Evolutionary conservation across 2,113 vertebrate genomes (phyloP).

Genomic region (Ceyx melanurus): DNA sequence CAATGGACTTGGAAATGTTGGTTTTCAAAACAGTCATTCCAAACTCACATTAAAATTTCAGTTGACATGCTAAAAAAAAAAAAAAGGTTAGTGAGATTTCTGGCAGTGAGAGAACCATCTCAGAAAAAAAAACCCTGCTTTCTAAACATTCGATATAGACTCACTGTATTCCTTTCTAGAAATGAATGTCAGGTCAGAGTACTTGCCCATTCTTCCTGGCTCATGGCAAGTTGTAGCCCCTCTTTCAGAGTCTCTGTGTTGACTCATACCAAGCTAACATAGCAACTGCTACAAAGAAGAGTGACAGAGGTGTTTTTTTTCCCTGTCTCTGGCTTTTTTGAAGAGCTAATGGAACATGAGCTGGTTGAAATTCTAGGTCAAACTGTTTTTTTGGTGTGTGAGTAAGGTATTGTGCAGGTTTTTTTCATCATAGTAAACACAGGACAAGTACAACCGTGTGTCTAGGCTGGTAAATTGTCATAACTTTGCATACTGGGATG

Average conservation of each 20-base stretch:
- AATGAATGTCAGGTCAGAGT: background rate
- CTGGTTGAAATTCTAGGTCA: background rate
- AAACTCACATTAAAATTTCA: background rate
- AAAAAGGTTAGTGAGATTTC: background rate
- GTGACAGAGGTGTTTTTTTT: background rate
- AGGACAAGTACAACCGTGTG: slow-evolving; percentile 4
- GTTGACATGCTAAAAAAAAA: background rate
- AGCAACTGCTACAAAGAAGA: background rate
- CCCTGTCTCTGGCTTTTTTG: background rate
- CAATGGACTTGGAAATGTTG: background rate
- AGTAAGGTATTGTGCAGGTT: background rate
- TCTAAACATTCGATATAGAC: background rate
- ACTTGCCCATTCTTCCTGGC: background rate
- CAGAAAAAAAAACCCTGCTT: background rate
- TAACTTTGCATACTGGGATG: slow-evolving; percentile 32
- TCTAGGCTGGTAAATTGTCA: slow-evolving; percentile 48
- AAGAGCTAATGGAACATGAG: background rate
- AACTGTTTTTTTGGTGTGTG: background rate
- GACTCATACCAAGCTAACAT: background rate
- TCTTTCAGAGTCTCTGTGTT: background rate
- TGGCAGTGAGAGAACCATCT: background rate
- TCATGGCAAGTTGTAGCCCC: background rate
- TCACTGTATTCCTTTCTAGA: background rate
- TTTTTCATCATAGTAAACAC: slow-evolving; percentile 33
- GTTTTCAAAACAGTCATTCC: background rate